A percentile compares a stretch with the other conserved stretches of the same genome.
Conservation (phyloP, 1,140 invertebrate genomes). For the Myzus persicae region DNA sequence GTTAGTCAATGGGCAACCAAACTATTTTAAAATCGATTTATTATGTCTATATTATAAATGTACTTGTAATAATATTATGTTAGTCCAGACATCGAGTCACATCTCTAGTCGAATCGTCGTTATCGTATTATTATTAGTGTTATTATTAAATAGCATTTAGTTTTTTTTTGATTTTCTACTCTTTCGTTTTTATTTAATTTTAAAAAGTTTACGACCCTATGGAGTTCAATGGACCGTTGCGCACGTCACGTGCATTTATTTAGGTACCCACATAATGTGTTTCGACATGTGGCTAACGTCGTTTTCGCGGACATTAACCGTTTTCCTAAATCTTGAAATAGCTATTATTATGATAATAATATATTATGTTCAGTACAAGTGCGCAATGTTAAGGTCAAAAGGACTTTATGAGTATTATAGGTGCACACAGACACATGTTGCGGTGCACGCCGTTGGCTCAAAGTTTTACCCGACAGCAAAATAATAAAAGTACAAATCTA, state of each 20-base stretch:
- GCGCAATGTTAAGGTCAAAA: neutral
- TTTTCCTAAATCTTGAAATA: neutral
- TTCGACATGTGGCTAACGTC: too few relatives aligned
- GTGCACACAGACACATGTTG: neutral
- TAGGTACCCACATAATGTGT: neutral
- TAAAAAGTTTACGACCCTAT: neutral
- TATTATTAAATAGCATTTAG: neutral
- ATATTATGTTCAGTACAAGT: neutral
- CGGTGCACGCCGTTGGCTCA: neutral
- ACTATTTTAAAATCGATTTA: neutral
- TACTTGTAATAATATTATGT: neutral
- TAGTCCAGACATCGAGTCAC: neutral
- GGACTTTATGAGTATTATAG: neutral
- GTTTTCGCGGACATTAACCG: neutral
- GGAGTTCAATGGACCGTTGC: neutral
- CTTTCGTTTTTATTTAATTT: neutral
- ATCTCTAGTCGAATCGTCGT: neutral
- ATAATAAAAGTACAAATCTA: neutral
- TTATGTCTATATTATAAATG: neutral
- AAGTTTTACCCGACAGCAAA: neutral
- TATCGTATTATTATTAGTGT: slow-evolving; percentile 12
- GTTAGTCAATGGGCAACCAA: neutral
- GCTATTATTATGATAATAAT: too few relatives aligned
- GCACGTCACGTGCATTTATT: neutral
- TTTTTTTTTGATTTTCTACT: neutral